Evolutionary conservation across 1,140 invertebrate species (phyloP).

Genomic region (Geopemphigus sp.): DNA sequence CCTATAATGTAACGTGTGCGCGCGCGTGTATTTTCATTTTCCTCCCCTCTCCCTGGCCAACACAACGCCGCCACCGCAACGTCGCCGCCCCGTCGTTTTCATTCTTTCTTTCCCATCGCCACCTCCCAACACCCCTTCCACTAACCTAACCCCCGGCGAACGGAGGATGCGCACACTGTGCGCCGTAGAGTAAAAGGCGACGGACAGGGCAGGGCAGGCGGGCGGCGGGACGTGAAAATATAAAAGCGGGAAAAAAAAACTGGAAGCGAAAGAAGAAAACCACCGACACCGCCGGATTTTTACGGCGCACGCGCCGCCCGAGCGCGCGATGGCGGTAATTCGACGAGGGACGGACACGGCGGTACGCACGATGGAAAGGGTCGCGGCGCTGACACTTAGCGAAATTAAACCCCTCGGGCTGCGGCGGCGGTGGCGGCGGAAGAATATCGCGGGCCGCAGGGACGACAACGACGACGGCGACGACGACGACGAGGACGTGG

Average conservation of each 20-base stretch:
- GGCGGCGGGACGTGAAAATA: neutral
- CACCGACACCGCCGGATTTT: neutral
- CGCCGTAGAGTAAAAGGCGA: neutral
- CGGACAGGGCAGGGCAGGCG: neutral
- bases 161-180: neutral
- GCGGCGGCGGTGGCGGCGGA: no score
- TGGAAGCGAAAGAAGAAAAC: conserved; percentile 2
- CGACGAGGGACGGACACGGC: neutral
- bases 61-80: no score
- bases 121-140: no score
- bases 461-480: neutral
- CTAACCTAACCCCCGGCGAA: no score
- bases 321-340: conserved; percentile 22
- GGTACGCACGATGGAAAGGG: neutral
- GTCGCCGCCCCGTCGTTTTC: neutral
- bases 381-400: conserved; percentile 37
- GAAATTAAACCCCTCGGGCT: conserved; percentile 45
- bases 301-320: conserved; percentile 14
- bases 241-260: neutral
- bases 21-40: neutral
- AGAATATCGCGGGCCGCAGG: no score
- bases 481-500: neutral
- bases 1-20: neutral
- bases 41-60: neutral
- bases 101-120: neutral